A percentile compares a stretch with the other conserved stretches of the same genome.
Conservation (phyloP, 2,888 invertebrate genomes). For the Hypomecis punctinalis region DNA sequence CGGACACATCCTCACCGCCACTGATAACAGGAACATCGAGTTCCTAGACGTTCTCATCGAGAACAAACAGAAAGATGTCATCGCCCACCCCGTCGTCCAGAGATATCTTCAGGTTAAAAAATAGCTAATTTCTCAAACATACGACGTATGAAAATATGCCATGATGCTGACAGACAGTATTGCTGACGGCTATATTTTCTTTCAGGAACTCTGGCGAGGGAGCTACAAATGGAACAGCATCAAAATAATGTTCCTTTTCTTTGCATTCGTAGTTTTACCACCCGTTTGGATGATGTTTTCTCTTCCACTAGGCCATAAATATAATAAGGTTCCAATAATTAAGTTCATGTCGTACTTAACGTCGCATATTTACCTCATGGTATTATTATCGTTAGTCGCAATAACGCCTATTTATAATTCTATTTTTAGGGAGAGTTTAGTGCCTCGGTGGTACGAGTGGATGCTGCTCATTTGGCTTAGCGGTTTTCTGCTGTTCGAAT, state of each 20-base stretch:
- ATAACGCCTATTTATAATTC: conserved; percentile 94
- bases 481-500: conserved; percentile 96
- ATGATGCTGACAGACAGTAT: conserved; percentile 11
- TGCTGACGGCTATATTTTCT: conserved; percentile 46
- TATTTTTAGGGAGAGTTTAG: conserved; percentile 90
- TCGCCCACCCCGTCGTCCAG: conserved; percentile 98
- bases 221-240: conserved; percentile 98
- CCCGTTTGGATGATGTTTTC: conserved; percentile 98
- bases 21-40: conserved; percentile 96
- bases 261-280: conserved; percentile 96
- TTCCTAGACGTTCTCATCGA: conserved; percentile 98
- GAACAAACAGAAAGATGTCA: conserved; percentile 99
- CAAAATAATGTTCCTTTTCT: conserved; percentile 96
- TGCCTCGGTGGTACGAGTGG: conserved; percentile 99
- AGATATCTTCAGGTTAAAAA: conserved; percentile 96
- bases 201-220: conserved; percentile 98
- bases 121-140: conserved; percentile 79
- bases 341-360: conserved; percentile 99
- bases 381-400: conserved; percentile 95
- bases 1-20: conserved; percentile 96
- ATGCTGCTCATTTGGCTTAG: conserved; percentile 97
- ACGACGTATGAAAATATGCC: conserved; percentile 28
- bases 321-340: conserved; percentile 99
- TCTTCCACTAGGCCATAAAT: conserved; percentile 96
- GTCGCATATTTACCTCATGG: conserved; percentile 98